phyloP scores from a whole-genome alignment of 2,888 invertebrate species.

The Aphidoletes aphidimyza region DNA sequence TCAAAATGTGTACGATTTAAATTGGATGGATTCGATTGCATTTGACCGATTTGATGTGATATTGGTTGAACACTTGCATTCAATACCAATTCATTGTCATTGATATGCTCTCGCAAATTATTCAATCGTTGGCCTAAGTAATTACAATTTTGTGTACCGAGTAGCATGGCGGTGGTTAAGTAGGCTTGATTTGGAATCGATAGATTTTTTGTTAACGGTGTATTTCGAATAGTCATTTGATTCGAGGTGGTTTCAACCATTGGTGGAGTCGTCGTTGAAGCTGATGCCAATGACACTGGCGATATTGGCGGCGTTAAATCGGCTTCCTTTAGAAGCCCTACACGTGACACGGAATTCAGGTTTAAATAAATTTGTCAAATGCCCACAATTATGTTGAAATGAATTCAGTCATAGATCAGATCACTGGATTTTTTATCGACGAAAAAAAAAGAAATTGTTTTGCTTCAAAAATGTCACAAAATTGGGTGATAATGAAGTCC shows the following conservation, averaged over 20 bases:
- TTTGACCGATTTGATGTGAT: not conserved
- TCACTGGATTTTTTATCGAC: no score
- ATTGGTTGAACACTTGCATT: not conserved
- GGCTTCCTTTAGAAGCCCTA: constrained; percentile 62
- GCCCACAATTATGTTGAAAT: no score
- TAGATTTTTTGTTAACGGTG: not conserved
- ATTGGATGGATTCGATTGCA: not conserved
- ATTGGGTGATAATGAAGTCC: no score
- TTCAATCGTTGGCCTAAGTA: constrained; percentile 65
- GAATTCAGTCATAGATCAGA: no score
- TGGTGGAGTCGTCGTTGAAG: constrained; percentile 59
- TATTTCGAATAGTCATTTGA: constrained; percentile 55
- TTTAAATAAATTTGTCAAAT: constrained; percentile 61
- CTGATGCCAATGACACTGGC: constrained; percentile 10
- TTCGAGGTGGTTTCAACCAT: constrained; percentile 59
- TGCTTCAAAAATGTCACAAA: no score
- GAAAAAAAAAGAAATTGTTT: no score
- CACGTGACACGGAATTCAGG: constrained; percentile 67
- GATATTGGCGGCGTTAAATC: constrained; percentile 61
- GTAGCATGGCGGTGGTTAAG: constrained; percentile 66
- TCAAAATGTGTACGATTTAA: not conserved
- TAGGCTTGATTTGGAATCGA: constrained; percentile 59
- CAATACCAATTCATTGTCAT: constrained; percentile 58
- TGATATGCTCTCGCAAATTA: constrained; percentile 63
- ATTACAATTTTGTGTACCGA: constrained; percentile 66